phyloP scores from a whole-genome alignment of 2,113 vertebrate genomes.

The Progne subis region DNA sequence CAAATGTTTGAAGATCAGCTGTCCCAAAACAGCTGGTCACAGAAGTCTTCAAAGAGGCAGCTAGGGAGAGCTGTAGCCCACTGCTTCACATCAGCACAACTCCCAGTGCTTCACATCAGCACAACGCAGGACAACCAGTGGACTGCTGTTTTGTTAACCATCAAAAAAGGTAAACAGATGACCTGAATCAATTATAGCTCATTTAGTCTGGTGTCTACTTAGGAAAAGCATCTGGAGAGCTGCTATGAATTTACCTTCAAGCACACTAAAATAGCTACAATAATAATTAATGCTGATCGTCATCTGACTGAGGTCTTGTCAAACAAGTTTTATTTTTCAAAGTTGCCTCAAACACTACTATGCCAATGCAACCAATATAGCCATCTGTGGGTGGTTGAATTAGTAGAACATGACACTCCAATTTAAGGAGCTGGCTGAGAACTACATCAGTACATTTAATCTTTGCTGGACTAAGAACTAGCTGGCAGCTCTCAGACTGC shows the following conservation, averaged over 20 bases:
- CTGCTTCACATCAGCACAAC: background rate
- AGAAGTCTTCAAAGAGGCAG: background rate
- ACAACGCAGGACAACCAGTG: fast-evolving
- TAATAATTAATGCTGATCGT: background rate
- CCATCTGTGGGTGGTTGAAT: background rate
- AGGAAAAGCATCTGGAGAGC: background rate
- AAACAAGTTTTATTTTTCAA: background rate
- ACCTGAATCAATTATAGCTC: background rate
- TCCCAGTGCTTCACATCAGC: background rate
- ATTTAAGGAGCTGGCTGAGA: background rate
- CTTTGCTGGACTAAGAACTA: background rate
- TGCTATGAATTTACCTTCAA: background rate
- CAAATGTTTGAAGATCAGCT: background rate
- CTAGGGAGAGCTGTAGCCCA: background rate
- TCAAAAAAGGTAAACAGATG: background rate
- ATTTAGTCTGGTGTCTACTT: background rate
- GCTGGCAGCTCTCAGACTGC: background rate
- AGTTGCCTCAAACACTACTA: background rate
- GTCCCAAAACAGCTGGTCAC: background rate
- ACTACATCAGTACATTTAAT: background rate
- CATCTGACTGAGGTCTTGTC: background rate
- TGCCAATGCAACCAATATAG: background rate
- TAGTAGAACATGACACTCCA: background rate
- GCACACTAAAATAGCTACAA: background rate
- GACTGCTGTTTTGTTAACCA: background rate